Evolutionary conservation across 2,113 vertebrate species (phyloP).

Genomic region (Hiodon tergisus): DNA sequence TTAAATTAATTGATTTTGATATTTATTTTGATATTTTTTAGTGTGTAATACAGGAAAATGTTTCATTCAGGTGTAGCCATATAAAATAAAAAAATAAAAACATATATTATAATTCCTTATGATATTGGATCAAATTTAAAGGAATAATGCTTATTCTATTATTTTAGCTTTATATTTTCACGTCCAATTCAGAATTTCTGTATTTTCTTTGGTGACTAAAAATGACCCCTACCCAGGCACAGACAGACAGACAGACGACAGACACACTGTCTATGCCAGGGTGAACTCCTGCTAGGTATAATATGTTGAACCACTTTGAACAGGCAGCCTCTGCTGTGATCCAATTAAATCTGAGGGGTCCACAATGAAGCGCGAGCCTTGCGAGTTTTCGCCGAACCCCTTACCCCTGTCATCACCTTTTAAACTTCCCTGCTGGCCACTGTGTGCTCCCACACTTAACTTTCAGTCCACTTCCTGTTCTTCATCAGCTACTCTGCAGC

Average conservation of each 20-base stretch:
- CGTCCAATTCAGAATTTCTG: too few relatives aligned
- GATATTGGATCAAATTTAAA: too few relatives aligned
- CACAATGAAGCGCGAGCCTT: conserved; percentile 18
- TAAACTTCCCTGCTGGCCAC: conserved; percentile 23
- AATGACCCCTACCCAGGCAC: too few relatives aligned
- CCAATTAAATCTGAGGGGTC: conserved; percentile 33
- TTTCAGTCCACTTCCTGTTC: conserved; percentile 4
- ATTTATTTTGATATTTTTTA: too few relatives aligned
- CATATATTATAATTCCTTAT: too few relatives aligned
- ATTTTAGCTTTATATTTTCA: too few relatives aligned
- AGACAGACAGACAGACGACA: neutral
- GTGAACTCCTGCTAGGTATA: neutral
- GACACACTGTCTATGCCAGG: conserved; percentile 5
- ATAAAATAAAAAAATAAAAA: too few relatives aligned
- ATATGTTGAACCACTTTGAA: conserved; percentile 21
- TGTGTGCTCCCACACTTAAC: conserved; percentile 16
- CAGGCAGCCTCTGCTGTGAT: conserved; percentile 23
- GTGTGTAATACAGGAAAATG: too few relatives aligned
- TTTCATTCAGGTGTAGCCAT: too few relatives aligned
- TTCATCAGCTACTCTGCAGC: conserved; percentile 22
- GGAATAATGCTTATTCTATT: too few relatives aligned
- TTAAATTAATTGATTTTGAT: too few relatives aligned
- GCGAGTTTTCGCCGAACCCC: neutral
- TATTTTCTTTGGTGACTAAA: too few relatives aligned
- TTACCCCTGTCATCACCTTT: conserved; percentile 31